Evolutionary conservation across 1,140 invertebrate species (phyloP), one percentile per base, ranked within the genome.

Genomic region (Lucilia cuprina): DNA sequence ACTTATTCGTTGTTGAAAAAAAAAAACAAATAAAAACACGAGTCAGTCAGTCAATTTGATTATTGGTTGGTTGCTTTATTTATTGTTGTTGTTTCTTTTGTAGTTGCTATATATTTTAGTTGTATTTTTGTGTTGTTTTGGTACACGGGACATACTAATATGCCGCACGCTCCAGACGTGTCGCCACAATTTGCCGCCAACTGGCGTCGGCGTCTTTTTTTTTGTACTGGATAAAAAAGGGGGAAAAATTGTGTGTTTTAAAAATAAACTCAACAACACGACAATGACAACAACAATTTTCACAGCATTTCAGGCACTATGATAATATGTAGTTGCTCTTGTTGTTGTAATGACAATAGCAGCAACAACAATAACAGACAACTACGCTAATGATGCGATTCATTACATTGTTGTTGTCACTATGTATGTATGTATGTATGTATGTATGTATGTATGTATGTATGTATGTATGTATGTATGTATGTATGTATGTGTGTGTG

Each of bases 141-240:
- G 55, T 74, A 74, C 82, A 83, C 82, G 82, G 82, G 83, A 74
- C 83, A 80, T 80, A 80, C 77, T 80, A 80, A 83, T 75, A 74
- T 87, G 88, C 87, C 41, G 77, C 88, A 86, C 87, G 87, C 87
- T 87, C 86, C 88, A 89, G 88, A 89, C 88, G 88, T 89, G 88
- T 89, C 88, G 88, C 88, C 88, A 88, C 88, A 89, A 89, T 89
- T 89, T 89, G 86, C 88, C 88, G 88, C 87, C 88, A 88, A 88
- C 87, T 86, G 77, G 77, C 77, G 86, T 85, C 86, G 77, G 82
- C 55, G 82, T 83, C 25, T 83, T 80, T 80, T n/a, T n/a, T 78
- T 80, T 80, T 49, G 35, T 49, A 19, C 55, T 60, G 55, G 55
- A 60, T 2, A 50, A 80, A 47, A 80, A 50, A 80, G 19, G 77